phyloP scores from a whole-genome alignment of 1,140 invertebrate genomes.

The Zaprionus taronus region DNA sequence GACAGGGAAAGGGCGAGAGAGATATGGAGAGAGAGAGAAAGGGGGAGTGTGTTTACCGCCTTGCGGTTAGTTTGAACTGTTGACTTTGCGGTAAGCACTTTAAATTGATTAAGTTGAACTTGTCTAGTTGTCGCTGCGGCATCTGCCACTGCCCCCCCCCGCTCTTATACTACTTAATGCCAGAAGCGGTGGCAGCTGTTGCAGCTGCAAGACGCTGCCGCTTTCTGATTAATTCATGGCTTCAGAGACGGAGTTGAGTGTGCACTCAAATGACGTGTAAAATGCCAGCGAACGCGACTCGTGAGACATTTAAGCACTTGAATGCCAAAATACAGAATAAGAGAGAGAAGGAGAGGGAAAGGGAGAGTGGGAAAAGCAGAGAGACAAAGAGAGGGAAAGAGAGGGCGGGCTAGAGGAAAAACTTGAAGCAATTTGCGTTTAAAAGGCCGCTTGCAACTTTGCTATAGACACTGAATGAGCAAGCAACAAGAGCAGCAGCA shows the following conservation, averaged over 20 bases:
- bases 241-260: slow-evolving; percentile 22
- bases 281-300: slow-evolving; percentile 50
- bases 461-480: neutral
- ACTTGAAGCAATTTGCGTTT: slow-evolving; percentile 73
- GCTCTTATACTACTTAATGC: slow-evolving; percentile 57
- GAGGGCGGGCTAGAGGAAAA: slow-evolving; percentile 6
- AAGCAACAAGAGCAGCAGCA: slow-evolving; percentile 6
- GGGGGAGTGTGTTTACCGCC: slow-evolving; percentile 31
- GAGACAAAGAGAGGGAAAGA: neutral
- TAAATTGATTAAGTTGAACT: slow-evolving; percentile 82
- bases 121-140: slow-evolving; percentile 61
- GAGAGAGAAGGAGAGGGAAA: neutral
- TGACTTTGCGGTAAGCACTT: slow-evolving; percentile 79
- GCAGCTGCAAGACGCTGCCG: slow-evolving; percentile 42
- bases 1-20: neutral
- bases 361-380: neutral
- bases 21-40: neutral
- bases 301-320: slow-evolving; percentile 80
- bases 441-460: slow-evolving; percentile 52
- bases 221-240: slow-evolving; percentile 74
- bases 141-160: neutral
- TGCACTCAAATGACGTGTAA: slow-evolving; percentile 53
- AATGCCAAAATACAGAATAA: slow-evolving; percentile 61
- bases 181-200: slow-evolving; percentile 37
- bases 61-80: slow-evolving; percentile 81